Conservation (phyloP, 2,113 vertebrate genomes). For the Myotis lucifugus region DNA sequence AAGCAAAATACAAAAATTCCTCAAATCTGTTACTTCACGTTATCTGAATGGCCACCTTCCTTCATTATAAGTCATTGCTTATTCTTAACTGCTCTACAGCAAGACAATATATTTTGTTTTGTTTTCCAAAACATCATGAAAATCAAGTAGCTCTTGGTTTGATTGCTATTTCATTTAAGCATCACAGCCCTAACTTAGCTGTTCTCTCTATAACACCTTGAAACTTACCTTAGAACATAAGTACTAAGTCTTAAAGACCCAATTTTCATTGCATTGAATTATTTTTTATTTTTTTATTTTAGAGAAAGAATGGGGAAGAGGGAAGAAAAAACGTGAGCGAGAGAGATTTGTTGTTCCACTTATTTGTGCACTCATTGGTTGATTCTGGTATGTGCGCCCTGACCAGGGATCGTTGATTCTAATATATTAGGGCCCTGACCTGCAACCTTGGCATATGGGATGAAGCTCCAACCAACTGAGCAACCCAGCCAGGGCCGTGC, state of each 20-base stretch:
- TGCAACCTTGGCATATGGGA: neutral
- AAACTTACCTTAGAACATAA: neutral
- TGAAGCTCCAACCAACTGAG: neutral
- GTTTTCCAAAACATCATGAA: constrained; percentile 17
- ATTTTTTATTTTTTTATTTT: neutral
- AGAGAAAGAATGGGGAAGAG: neutral
- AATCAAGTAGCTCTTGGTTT: neutral
- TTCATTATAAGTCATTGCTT: neutral
- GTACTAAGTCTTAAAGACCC: neutral
- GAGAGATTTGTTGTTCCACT: neutral
- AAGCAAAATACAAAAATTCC: neutral
- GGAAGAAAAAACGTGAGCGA: neutral
- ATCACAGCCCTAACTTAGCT: neutral
- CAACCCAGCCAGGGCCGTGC: neutral
- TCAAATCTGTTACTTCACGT: neutral
- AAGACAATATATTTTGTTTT: neutral
- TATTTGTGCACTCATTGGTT: neutral
- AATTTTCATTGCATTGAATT: neutral
- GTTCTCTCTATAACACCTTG: neutral
- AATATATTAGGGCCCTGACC: neutral
- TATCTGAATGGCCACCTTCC: neutral
- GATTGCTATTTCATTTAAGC: too few species aligned
- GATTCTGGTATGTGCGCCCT: neutral
- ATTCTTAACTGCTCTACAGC: neutral
- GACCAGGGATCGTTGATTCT: too few species aligned